A percentile compares a stretch with the other conserved stretches of the same genome.
phyloP scores from a whole-genome alignment of 2,888 invertebrate species.

The Allacma fusca region DNA sequence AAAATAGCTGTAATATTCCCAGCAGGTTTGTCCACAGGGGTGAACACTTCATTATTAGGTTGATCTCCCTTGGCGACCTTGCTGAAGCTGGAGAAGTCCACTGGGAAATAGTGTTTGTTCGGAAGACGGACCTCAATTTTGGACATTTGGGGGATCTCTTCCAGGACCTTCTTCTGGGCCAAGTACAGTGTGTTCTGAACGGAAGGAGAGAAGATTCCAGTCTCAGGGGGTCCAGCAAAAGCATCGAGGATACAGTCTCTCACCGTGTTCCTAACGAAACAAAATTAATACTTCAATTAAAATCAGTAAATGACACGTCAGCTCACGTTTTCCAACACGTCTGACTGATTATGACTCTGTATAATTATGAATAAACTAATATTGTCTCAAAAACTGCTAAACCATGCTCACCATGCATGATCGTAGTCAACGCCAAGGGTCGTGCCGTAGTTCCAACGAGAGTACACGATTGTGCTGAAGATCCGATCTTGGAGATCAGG shows the following conservation, averaged over 20 bases:
- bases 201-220: slow-evolving; percentile 77
- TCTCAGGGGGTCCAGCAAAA: slow-evolving; percentile 72
- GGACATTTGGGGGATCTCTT: slow-evolving; percentile 74
- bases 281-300: not conserved
- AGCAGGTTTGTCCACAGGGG: slow-evolving; percentile 80
- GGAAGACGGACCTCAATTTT: slow-evolving; percentile 73
- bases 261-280: slow-evolving; percentile 67
- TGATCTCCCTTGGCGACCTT: slow-evolving; percentile 65
- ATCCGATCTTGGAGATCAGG: slow-evolving; percentile 79
- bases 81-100: slow-evolving; percentile 79
- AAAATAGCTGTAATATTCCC: slow-evolving; percentile 79
- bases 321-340: no score
- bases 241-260: slow-evolving; percentile 76
- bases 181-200: slow-evolving; percentile 82
- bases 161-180: slow-evolving; percentile 74
- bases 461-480: slow-evolving; percentile 79
- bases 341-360: no score
- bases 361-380: no score
- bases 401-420: slow-evolving; percentile 72
- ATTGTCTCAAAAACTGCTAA: no score
- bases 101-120: slow-evolving; percentile 80
- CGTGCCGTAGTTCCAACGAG: slow-evolving; percentile 77
- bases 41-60: slow-evolving; percentile 74
- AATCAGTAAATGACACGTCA: no score
- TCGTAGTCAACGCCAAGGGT: slow-evolving; percentile 74